Evolutionary conservation across 2,888 invertebrate genomes (phyloP).

Genomic region (Archaeoteleia sp.): DNA sequence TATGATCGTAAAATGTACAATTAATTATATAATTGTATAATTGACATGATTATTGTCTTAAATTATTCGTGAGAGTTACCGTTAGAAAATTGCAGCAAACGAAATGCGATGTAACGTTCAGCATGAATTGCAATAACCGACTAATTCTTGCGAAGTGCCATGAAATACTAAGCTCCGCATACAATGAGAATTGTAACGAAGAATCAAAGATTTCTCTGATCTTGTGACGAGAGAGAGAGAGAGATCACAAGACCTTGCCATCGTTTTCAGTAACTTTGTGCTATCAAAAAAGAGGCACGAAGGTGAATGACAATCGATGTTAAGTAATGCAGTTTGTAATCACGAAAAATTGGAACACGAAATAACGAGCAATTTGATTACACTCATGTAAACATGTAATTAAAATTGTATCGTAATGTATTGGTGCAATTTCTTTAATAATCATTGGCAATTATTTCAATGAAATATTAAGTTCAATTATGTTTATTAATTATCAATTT

Average conservation of each 20-base stretch:
- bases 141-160: slow-evolving; percentile 33
- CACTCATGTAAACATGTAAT: too few species aligned
- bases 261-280: slow-evolving; percentile 30
- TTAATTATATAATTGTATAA: too few species aligned
- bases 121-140: slow-evolving; percentile 26
- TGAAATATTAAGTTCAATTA: too few species aligned
- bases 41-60: too few species aligned
- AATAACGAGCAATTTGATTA: background rate
- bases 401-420: too few species aligned
- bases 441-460: too few species aligned
- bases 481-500: too few species aligned
- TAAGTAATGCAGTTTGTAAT: too few species aligned
- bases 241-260: slow-evolving; percentile 56
- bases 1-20: too few species aligned
- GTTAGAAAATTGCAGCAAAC: background rate
- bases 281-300: slow-evolving; percentile 16
- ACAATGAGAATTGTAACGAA: slow-evolving; percentile 34
- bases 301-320: slow-evolving; percentile 2
- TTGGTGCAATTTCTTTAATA: too few species aligned
- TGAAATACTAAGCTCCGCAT: slow-evolving; percentile 33
- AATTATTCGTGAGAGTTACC: too few species aligned
- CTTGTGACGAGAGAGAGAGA: slow-evolving; percentile 60
- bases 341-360: background rate
- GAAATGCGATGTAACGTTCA: slow-evolving; percentile 6
- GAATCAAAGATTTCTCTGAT: slow-evolving; percentile 63